Conservation (phyloP, 2,797 vertebrate genomes). For the Spinus pinus region DNA sequence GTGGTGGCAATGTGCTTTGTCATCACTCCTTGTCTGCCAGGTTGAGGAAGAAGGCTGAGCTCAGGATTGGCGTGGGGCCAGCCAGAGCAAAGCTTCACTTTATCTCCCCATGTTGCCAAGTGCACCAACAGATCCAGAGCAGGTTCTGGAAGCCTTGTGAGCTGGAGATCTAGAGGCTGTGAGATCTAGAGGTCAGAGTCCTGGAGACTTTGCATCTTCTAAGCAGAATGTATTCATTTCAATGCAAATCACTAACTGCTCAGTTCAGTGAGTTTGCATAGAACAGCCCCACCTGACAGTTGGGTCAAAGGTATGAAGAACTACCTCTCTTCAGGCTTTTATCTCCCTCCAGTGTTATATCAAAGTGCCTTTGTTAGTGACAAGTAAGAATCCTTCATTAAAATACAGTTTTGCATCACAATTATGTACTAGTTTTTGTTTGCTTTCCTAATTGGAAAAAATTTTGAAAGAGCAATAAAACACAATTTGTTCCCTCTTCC, state of each 20-base stretch:
- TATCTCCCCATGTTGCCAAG: background rate
- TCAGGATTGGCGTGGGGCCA: background rate
- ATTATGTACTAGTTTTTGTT: slow-evolving; percentile 55
- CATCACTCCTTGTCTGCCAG: background rate
- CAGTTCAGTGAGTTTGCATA: background rate
- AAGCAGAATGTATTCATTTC: background rate
- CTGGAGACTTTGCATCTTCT: background rate
- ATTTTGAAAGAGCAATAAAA: slow-evolving; percentile 58
- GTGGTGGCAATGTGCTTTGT: background rate
- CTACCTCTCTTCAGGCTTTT: background rate
- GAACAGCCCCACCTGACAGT: background rate
- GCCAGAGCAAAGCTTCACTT: background rate
- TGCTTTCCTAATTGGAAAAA: slow-evolving; percentile 52
- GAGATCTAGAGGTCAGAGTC: background rate
- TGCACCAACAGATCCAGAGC: background rate
- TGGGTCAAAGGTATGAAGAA: background rate
- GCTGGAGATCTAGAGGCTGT: background rate
- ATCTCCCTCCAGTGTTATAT: background rate
- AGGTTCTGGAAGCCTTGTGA: background rate
- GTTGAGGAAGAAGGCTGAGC: background rate
- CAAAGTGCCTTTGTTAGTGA: background rate
- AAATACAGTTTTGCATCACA: slow-evolving; percentile 3
- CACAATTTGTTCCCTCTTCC: slow-evolving; percentile 51
- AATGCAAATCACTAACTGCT: background rate
- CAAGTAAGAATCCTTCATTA: background rate